These are phyloP conservation scores for Petrocephalus zakoni DNA, from an alignment of 2,113 vertebrate genomes.

Conservation along the genomic window DNA sequence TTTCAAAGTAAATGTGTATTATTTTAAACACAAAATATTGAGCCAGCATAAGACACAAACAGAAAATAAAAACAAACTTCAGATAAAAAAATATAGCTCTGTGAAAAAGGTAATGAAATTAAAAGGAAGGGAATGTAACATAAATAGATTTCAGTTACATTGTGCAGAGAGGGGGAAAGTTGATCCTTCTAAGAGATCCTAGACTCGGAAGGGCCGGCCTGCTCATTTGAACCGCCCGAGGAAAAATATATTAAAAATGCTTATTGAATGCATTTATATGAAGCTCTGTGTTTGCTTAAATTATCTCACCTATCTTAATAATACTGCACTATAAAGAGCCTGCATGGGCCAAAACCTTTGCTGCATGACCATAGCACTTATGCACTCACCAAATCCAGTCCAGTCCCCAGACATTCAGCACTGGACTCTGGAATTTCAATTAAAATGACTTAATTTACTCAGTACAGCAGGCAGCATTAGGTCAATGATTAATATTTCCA, in stretches of 20 bases:
- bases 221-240: not conserved
- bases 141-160: not conserved
- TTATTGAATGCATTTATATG: not conserved
- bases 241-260: not conserved
- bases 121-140: not conserved
- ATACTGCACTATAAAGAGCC: not conserved
- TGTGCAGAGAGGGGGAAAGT: not conserved
- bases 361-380: not conserved
- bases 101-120: not conserved
- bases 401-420: not conserved
- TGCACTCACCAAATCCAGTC: not conserved
- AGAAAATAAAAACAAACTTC: not conserved
- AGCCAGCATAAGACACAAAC: not conserved
- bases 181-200: not conserved
- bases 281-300: not conserved
- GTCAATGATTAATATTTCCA: conserved; percentile 12
- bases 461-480: not conserved
- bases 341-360: not conserved
- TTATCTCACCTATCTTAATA: not conserved
- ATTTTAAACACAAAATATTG: not conserved
- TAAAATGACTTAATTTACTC: conserved; percentile 12
- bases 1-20: not conserved
- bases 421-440: not conserved
- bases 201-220: not conserved
- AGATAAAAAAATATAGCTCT: not conserved